A percentile compares a stretch with the other conserved stretches of the same genome.
These are phyloP conservation scores for Macaria notata DNA, from an alignment of 2,888 invertebrate genomes.

Conservation along the genomic window DNA sequence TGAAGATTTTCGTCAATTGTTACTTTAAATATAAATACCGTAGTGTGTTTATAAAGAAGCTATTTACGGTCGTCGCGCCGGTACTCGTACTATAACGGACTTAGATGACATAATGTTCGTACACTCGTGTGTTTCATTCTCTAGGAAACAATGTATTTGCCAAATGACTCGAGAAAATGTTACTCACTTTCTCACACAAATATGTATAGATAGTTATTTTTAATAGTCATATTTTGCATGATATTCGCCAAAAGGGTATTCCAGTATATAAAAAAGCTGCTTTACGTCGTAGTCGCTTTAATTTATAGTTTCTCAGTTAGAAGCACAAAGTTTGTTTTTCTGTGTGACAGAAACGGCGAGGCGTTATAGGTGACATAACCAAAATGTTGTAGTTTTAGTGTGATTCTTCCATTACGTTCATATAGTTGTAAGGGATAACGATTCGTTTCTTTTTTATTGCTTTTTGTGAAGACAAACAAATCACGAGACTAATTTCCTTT, in stretches of 20 bases:
- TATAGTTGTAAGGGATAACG: slow-evolving; percentile 56
- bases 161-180: slow-evolving; percentile 44
- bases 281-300: slow-evolving; percentile 17
- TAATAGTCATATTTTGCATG: slow-evolving; percentile 36
- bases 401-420: slow-evolving; percentile 64
- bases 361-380: slow-evolving; percentile 43
- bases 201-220: slow-evolving; percentile 28
- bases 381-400: slow-evolving; percentile 54
- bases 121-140: slow-evolving; percentile 41
- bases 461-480: background rate
- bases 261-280: slow-evolving; percentile 22
- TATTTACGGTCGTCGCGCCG: slow-evolving; percentile 31
- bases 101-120: slow-evolving; percentile 19
- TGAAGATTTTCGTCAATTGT: slow-evolving; percentile 58
- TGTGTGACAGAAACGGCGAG: slow-evolving; percentile 35
- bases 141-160: slow-evolving; percentile 49
- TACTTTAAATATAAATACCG: slow-evolving; percentile 50
- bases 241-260: slow-evolving; percentile 30
- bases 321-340: slow-evolving; percentile 52
- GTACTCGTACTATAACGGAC: slow-evolving; percentile 32
- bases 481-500: no score
- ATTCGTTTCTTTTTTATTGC: slow-evolving; percentile 39
- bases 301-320: slow-evolving; percentile 30
- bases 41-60: slow-evolving; percentile 35
- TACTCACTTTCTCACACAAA: slow-evolving; percentile 44